Evolutionary conservation across 2,797 vertebrate genomes (phyloP).

Genomic region (Apogon talboti): DNA sequence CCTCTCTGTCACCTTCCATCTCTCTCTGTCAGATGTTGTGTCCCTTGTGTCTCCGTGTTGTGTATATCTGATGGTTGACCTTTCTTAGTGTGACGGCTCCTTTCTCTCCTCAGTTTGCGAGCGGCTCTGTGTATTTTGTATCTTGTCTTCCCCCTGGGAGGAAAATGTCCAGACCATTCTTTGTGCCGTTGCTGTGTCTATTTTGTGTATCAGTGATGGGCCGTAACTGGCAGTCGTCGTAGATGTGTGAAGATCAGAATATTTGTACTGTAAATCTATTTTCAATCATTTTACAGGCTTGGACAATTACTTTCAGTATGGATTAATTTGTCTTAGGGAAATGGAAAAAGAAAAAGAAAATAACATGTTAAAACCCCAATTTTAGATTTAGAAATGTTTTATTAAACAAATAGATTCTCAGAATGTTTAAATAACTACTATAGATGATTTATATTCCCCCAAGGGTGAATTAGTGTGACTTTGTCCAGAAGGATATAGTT

Average conservation of each 20-base stretch:
- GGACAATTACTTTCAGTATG: not conserved
- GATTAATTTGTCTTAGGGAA: not conserved
- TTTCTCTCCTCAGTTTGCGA: slow-evolving; percentile 74
- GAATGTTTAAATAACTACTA: too few species aligned
- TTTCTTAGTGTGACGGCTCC: slow-evolving; percentile 81
- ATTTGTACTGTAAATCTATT: not conserved
- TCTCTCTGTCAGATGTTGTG: slow-evolving; percentile 70
- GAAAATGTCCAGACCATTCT: slow-evolving; percentile 61
- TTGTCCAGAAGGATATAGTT: too few species aligned
- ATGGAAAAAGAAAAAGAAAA: too few species aligned
- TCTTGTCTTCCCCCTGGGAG: slow-evolving; percentile 42
- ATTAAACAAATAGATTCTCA: not conserved
- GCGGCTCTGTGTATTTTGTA: slow-evolving; percentile 64
- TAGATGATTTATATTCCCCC: too few species aligned
- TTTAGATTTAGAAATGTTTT: not conserved
- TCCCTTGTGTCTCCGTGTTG: slow-evolving; percentile 73
- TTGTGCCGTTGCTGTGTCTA: slow-evolving; percentile 63
- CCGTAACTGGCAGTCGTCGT: not conserved
- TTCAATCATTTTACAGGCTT: not conserved
- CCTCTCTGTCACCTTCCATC: slow-evolving; percentile 66
- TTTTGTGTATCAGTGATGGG: slow-evolving; percentile 43
- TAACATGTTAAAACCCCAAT: too few species aligned
- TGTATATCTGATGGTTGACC: slow-evolving; percentile 84
- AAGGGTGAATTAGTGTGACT: too few species aligned
- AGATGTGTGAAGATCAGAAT: not conserved